These are phyloP conservation scores for Pseudomyrmex cubaensis DNA, from an alignment of 1,140 invertebrate genomes.

Conservation along the genomic window DNA sequence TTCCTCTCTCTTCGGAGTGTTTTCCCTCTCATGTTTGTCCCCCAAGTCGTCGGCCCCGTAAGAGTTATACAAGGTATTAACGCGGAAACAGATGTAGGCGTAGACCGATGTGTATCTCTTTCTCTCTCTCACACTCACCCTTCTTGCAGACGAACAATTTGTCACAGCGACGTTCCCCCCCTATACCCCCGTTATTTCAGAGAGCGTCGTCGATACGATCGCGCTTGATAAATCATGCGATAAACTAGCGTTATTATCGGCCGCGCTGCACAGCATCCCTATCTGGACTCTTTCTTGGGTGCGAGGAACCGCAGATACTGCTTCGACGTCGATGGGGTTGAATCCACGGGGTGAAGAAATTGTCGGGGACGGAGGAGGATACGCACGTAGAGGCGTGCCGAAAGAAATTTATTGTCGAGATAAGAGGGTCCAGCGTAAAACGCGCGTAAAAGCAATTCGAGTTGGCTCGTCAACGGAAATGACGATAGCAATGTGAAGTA, in stretches of 20 bases:
- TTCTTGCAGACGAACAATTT: conserved; percentile 78
- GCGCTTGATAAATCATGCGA: conserved; percentile 82
- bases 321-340: conserved; percentile 25
- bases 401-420: conserved; percentile 50
- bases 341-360: neutral
- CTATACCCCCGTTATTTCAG: conserved; percentile 34
- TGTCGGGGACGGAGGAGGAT: neutral
- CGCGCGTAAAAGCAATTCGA: conserved; percentile 19
- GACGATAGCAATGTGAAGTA: neutral
- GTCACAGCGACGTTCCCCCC: conserved; percentile 75
- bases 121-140: conserved; percentile 64
- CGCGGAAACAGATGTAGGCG: conserved; percentile 81
- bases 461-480: neutral
- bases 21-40: conserved; percentile 28
- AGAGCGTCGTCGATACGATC: conserved; percentile 71
- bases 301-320: conserved; percentile 25
- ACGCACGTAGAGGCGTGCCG: conserved; percentile 11
- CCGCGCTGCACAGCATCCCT: conserved; percentile 28
- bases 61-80: conserved; percentile 81
- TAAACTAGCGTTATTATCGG: conserved; percentile 80
- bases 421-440: conserved; percentile 44
- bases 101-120: conserved; percentile 68
- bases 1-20: neutral
- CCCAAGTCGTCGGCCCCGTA: conserved; percentile 63
- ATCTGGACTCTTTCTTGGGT: conserved; percentile 18